phyloP scores from a whole-genome alignment of 1,140 invertebrate genomes.

The Calliopsis andreniformis region DNA sequence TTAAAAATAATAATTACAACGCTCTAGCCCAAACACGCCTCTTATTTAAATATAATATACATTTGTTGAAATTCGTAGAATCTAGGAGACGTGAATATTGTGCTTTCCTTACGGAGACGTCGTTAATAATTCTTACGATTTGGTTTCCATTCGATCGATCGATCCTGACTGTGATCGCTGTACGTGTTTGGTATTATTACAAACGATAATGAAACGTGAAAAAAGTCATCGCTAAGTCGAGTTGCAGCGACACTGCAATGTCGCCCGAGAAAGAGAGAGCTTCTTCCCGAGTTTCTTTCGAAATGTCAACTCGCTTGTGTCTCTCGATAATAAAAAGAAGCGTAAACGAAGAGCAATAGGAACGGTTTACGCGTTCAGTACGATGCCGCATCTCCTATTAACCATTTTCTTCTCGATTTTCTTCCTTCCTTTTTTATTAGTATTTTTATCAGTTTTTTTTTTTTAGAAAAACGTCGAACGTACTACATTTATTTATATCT shows the following conservation, averaged over 20 bases:
- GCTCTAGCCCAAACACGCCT: constrained; percentile 67
- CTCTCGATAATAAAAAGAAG: constrained; percentile 53
- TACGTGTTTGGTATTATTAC: constrained; percentile 53
- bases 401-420: constrained; percentile 31
- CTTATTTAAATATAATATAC: constrained; percentile 66
- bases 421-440: constrained; percentile 22
- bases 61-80: constrained; percentile 50
- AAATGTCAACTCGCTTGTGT: constrained; percentile 12
- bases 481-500: constrained; percentile 55
- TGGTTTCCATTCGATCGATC: constrained; percentile 46
- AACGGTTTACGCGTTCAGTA: constrained; percentile 70
- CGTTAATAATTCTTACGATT: constrained; percentile 49
- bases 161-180: constrained; percentile 39
- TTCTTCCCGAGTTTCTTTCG: constrained; percentile 41
- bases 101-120: constrained; percentile 50
- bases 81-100: constrained; percentile 62
- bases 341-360: constrained; percentile 71
- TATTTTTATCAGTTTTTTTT: no score
- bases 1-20: constrained; percentile 79
- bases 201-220: constrained; percentile 64
- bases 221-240: constrained; percentile 58
- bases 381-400: constrained; percentile 43
- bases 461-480: constrained; percentile 56
- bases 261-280: constrained; percentile 47
- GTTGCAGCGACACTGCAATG: constrained; percentile 55